Percentiles rank a stretch among this genome's conserved stretches.
Evolutionary conservation across 2,888 invertebrate species (phyloP).

Genomic region (Rhaphigaster nebulosa): DNA sequence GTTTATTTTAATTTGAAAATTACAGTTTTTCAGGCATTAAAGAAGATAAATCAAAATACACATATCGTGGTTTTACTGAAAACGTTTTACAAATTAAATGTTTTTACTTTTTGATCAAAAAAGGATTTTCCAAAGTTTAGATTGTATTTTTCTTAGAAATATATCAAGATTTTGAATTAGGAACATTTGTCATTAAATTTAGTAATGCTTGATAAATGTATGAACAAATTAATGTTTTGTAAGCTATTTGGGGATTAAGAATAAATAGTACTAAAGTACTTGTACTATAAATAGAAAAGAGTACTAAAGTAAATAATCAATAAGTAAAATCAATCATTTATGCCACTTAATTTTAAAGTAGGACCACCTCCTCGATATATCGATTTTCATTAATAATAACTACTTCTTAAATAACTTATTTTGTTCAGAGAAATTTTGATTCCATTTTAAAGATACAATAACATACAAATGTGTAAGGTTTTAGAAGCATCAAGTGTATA

Average conservation of each 20-base stretch:
- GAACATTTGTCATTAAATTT: not conserved
- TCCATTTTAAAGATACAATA: not conserved
- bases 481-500: not conserved
- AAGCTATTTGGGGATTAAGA: not conserved
- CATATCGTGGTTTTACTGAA: too few species aligned
- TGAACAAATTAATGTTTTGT: not conserved
- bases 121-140: not conserved
- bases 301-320: not conserved
- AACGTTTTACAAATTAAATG: not conserved
- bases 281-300: not conserved
- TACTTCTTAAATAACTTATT: not conserved
- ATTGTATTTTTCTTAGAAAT: not conserved
- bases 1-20: not conserved
- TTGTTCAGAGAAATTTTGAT: not conserved
- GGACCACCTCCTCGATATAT: not conserved
- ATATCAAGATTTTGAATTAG: not conserved
- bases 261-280: not conserved
- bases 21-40: not conserved
- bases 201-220: not conserved
- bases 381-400: not conserved
- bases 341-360: not conserved
- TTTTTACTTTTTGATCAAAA: not conserved
- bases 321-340: not conserved
- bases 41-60: too few species aligned
- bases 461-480: too few species aligned